Percentiles rank a stretch among this genome's conserved stretches.
Conservation (phyloP, 2,113 vertebrate species). For the Pluvianellus socialis region DNA sequence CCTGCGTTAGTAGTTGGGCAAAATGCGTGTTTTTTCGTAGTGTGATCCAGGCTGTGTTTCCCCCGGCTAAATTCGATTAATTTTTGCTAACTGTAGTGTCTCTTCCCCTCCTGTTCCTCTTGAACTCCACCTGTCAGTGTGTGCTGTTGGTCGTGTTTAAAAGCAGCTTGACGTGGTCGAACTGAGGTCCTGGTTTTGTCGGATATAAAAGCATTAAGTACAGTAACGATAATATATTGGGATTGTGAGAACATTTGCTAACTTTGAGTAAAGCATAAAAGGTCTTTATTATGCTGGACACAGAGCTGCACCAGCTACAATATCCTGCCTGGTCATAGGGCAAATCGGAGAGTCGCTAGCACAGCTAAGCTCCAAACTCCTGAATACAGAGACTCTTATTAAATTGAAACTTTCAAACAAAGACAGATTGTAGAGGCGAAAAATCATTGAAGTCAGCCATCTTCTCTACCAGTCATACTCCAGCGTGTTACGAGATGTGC, state of each 20-base stretch:
- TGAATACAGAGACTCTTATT: not conserved
- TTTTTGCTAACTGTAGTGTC: not conserved
- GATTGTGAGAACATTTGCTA: not conserved
- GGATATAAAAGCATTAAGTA: not conserved
- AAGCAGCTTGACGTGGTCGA: not conserved
- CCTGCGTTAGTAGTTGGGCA: not conserved
- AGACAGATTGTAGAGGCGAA: not conserved
- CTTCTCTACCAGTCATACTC: not conserved
- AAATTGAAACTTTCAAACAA: not conserved
- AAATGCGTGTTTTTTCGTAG: not conserved
- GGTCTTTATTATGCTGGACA: constrained; percentile 9
- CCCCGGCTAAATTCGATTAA: not conserved
- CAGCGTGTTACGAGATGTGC: accelerated
- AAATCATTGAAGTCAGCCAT: not conserved
- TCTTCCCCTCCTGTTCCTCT: not conserved
- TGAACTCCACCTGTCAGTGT: accelerated
- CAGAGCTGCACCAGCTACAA: not conserved
- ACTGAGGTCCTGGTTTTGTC: not conserved
- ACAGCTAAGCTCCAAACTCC: not conserved
- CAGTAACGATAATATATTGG: not conserved
- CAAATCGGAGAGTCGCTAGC: not conserved
- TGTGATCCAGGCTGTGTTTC: not conserved
- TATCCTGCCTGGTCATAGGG: not conserved
- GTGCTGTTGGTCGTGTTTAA: accelerated
- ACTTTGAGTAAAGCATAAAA: not conserved